phyloP scores from a whole-genome alignment of 2,113 vertebrate species.

The Ceyx melanurus region DNA sequence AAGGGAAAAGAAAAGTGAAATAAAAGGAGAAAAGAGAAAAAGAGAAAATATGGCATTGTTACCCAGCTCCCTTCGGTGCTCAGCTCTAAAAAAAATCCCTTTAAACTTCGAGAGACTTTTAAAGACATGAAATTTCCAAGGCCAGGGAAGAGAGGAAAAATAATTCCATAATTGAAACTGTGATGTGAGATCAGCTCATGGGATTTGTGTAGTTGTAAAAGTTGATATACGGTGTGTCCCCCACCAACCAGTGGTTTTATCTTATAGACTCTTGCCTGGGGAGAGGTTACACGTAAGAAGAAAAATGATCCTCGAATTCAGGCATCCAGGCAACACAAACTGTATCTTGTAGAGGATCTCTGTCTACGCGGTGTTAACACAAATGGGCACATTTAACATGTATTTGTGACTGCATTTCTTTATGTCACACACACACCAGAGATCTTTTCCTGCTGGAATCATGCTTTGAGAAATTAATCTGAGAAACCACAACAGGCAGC shows the following conservation, averaged over 20 bases:
- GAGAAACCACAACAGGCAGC: neutral
- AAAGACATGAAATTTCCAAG: neutral
- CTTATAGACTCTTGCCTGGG: neutral
- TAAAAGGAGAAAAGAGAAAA: neutral
- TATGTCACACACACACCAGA: neutral
- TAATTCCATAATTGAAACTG: neutral
- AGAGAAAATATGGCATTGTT: neutral
- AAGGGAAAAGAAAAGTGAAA: no score
- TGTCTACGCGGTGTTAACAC: neutral
- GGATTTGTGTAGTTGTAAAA: neutral
- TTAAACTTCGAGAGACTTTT: neutral
- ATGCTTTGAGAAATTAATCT: neutral
- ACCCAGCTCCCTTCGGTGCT: neutral
- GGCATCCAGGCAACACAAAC: neutral
- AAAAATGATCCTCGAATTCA: neutral
- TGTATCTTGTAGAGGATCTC: neutral
- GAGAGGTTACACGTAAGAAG: neutral
- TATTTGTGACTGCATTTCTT: neutral
- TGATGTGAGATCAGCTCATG: neutral
- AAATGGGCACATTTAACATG: neutral
- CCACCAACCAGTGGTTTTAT: neutral
- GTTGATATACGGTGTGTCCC: neutral
- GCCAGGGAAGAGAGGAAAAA: neutral
- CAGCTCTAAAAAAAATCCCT: neutral
- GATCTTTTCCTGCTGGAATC: neutral